Evolutionary conservation across 35 echinoderm and acorn worm genomes (phyloP).

Genomic region (Holothuria glaberrima): DNA sequence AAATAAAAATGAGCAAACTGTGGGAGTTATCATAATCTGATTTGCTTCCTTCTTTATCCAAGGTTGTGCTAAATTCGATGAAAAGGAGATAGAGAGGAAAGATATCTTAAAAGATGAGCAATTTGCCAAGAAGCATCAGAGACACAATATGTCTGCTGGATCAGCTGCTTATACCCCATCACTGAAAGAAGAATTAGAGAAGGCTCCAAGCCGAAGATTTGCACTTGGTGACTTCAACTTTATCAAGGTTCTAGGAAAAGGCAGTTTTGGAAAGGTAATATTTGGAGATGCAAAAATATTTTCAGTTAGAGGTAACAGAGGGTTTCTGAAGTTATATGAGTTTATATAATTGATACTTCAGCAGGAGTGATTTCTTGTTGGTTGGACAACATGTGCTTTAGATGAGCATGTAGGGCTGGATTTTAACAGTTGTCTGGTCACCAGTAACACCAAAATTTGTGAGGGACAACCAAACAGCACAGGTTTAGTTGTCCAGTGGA

Average conservation of each 20-base stretch:
- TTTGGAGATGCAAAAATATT: not conserved
- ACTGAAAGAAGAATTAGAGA: constrained; percentile 87
- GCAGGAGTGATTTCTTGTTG: too few relatives aligned
- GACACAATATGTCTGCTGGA: not conserved
- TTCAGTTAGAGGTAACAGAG: too few relatives aligned
- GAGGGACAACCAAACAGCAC: too few relatives aligned
- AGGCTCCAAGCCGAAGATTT: constrained; percentile 69
- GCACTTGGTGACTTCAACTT: constrained; percentile 92
- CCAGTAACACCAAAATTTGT: too few relatives aligned
- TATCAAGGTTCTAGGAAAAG: constrained; percentile 97
- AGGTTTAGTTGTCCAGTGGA: too few relatives aligned
- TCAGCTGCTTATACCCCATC: constrained; percentile 50
- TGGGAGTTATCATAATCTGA: too few relatives aligned
- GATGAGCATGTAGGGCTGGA: too few relatives aligned
- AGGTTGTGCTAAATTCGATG: constrained; percentile 19
- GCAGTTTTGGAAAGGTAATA: constrained; percentile 97
- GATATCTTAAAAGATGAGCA: constrained; percentile 33
- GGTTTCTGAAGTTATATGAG: too few relatives aligned
- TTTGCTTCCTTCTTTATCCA: not conserved
- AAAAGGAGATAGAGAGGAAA: constrained; percentile 34
- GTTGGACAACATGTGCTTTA: too few relatives aligned
- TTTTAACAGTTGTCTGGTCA: too few relatives aligned
- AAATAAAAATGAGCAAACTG: too few relatives aligned
- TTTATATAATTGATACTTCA: too few relatives aligned
- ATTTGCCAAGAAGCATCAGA: constrained; percentile 44